Evolutionary conservation across 37 sponge, comb jelly and placozoan genomes (phyloP), one percentile per base, ranked within the genome.

Genomic region (Theonella swinhoei): DNA sequence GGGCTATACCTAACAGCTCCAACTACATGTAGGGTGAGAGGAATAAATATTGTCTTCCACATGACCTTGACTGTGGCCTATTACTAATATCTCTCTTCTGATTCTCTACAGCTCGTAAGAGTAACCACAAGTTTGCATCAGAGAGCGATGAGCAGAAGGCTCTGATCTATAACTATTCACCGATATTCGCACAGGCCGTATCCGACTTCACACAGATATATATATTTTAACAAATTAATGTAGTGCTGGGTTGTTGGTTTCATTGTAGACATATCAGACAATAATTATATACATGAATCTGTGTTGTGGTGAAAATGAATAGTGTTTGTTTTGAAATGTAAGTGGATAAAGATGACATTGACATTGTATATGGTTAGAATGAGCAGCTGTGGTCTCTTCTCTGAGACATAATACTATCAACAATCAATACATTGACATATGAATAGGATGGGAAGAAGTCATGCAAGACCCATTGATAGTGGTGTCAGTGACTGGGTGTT

Each of bases 141-240:
- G 30, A 25, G 62, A 63, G 58, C 17, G 88, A 79, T 47, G 96
- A 87, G n/a, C 43, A 73, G 24, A 75, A 67, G n/a, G n/a, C 42
- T 4, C 76, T 91, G 33, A 94, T 97, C 58, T 95, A 97, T 86
- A 83, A 89, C 76, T 89, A 92, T 83, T 38, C 70, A 1, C 93
- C 95, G 17, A 77, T 65, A 0, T 97, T 89, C 81, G 86, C 92
- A 32, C 72, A 74, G n/a, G 36, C 33, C 60, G 64, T 61, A 3
- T 36, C 81, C 47, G 24, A 73, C 40, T 87, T 93, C 72, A 89
- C 79, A 60, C 89, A 91, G 30, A 65, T 40, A 11, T 96, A 96
- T 82, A 41, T 68, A 68, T 90, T 90, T 65, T 29, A 5, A 29
- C 7, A 65, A 8, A 26, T 7, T 65, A 65, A 23, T 58, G 19